Evolutionary conservation across 2,797 vertebrate genomes (phyloP).

Genomic region (Lepus townsendii): DNA sequence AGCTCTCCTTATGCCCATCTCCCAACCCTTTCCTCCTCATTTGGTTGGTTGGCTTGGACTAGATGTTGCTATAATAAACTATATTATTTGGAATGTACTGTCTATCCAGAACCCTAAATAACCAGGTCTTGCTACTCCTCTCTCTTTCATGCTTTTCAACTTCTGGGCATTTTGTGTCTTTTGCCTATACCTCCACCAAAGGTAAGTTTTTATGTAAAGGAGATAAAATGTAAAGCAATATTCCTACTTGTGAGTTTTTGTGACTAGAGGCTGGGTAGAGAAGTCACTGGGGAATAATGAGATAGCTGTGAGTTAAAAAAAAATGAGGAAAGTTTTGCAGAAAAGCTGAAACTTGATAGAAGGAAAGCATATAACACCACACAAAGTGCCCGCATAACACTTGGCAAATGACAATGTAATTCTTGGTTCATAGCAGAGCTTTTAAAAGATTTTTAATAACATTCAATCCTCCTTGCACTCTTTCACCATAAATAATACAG

Average conservation of each 20-base stretch:
- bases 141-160: background rate
- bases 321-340: background rate
- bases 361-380: background rate
- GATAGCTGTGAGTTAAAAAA: background rate
- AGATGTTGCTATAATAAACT: background rate
- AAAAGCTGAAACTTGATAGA: constrained; percentile 56
- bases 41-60: background rate
- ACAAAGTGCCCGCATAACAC: background rate
- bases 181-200: background rate
- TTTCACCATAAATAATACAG: constrained; percentile 58
- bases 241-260: background rate
- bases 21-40: background rate
- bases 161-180: background rate
- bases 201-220: background rate
- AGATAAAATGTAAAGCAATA: background rate
- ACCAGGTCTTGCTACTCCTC: background rate
- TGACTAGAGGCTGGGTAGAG: background rate
- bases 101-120: background rate
- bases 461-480: constrained; percentile 10
- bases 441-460: constrained; percentile 68
- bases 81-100: background rate
- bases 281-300: background rate
- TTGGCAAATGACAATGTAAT: constrained; percentile 36
- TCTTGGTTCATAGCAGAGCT: constrained; percentile 62
- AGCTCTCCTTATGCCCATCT: background rate